These are phyloP conservation scores for Piscicola geometra DNA, from an alignment of 2,888 invertebrate genomes.

Conservation along the genomic window DNA sequence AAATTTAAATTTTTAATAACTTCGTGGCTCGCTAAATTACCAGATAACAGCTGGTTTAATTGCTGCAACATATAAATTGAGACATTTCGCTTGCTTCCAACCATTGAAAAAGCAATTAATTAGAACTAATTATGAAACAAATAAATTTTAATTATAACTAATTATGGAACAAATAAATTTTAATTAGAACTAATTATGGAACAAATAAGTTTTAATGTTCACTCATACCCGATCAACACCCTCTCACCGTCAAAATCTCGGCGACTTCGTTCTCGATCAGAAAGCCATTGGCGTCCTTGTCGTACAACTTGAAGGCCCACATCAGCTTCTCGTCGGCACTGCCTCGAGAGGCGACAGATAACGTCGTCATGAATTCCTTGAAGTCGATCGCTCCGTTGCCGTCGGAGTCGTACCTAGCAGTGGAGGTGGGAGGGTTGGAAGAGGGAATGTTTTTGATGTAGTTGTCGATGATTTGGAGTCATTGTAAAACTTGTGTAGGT, in stretches of 20 bases:
- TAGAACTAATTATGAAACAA: too few species aligned
- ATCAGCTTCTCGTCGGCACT: conserved; percentile 35
- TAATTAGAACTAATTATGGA: too few species aligned
- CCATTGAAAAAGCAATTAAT: too few species aligned
- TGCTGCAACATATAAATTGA: too few species aligned
- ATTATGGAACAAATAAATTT: too few species aligned
- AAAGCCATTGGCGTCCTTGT: conserved; percentile 36
- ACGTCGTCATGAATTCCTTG: conserved; percentile 38
- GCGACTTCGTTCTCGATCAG: conserved; percentile 30
- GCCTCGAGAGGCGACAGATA: conserved; percentile 37
- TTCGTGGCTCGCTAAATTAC: too few species aligned
- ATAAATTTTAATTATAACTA: too few species aligned
- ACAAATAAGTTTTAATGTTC: too few species aligned
- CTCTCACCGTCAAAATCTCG: conserved; percentile 36
- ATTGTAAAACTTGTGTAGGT: too few species aligned
- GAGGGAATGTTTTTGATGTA: neutral
- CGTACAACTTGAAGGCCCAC: conserved; percentile 39
- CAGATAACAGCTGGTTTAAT: too few species aligned
- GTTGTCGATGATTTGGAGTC: neutral
- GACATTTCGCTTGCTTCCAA: too few species aligned
- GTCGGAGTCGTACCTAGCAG: conserved; percentile 35
- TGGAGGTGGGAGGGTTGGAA: neutral
- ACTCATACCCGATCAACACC: neutral
- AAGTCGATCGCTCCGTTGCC: conserved; percentile 39
- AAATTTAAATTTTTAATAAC: too few species aligned